Evolutionary conservation across 2,888 invertebrate genomes (phyloP), one percentile per base, ranked within the genome.

Genomic region (Callosobruchus maculatus): DNA sequence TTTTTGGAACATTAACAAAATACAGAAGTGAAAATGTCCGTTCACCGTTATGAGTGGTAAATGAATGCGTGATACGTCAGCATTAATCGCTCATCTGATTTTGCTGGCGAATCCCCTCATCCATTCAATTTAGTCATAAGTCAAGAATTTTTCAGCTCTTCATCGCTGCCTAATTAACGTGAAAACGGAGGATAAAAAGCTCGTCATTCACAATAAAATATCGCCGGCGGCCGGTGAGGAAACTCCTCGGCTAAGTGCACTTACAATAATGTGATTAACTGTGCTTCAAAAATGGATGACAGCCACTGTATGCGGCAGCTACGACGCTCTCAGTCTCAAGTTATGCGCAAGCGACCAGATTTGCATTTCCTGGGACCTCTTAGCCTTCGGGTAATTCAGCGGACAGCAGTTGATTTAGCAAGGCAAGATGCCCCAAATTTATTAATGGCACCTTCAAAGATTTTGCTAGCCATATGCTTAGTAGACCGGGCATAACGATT

Each of bases 221-320:
- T 49, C 13, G 49, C 49, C 49, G 13, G 49, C 1, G 5, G 49
- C 4, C 13, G 13, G 13, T 3, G 49, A 77, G 74, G n/a, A 75
- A 74, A 75, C 72, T 74, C 71, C 70, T 70, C 71, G 30, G 72
- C 73, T 75, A 70, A 77, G 77, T 77, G 76, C 77, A 77, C 77
- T 77, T 77, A 77, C 73, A 76, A 77, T 77, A 77, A 77, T 77
- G 73, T 74, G 76, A 77, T 77, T 77, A 77, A 74, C 74, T 74
- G 72, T 71, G 70, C 74, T 77, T 77, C 72, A 74, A 49, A 49
- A 49, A 49, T 49, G 9, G 49, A 49, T 49, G 49, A 13, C 49
- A 18, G 49, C 49, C 49, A 49, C 49, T 49, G 49, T 49, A 49
- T 49, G 49, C 49, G 49, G 49, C 49, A 13, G 26, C 18, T 1